Conservation (phyloP, 2,797 vertebrate species). For the Poecilia velifera region DNA sequence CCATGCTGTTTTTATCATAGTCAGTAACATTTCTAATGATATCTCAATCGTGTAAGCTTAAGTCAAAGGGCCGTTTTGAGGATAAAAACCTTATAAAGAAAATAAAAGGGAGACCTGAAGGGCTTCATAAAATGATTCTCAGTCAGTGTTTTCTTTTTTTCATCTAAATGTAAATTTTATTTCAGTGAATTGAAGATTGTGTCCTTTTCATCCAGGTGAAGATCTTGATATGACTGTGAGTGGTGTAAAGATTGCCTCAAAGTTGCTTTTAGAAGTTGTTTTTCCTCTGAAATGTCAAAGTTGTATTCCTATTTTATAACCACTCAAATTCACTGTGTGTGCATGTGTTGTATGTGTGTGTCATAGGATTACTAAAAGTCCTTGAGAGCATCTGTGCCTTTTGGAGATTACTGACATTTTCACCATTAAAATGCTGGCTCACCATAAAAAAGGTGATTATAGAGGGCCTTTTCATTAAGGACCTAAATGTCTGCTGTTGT, state of each 20-base stretch:
- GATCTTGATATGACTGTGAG: not conserved
- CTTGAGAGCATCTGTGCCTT: slow-evolving; percentile 48
- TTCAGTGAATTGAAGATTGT: not conserved
- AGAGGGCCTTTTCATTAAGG: slow-evolving; percentile 29
- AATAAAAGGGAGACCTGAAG: not conserved
- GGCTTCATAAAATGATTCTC: not conserved
- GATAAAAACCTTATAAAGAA: not conserved
- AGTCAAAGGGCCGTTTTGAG: not conserved
- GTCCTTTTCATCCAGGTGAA: not conserved
- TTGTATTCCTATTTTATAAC: slow-evolving; percentile 1
- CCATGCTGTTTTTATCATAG: no score
- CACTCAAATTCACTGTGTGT: not conserved
- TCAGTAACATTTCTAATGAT: not conserved
- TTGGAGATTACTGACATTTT: slow-evolving; percentile 49
- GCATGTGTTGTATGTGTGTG: not conserved
- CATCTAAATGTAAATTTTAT: not conserved
- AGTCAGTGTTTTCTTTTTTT: not conserved
- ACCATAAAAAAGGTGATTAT: slow-evolving; percentile 37
- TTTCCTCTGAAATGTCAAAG: not conserved
- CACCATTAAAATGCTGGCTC: slow-evolving; percentile 30
- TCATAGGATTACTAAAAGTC: slow-evolving; percentile 47
- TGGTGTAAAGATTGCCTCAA: not conserved
- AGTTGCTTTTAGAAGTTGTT: not conserved
- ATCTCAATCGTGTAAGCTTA: not conserved
- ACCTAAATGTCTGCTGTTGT: slow-evolving; percentile 40